phyloP scores from a whole-genome alignment of 2,888 invertebrate genomes.

The Cynaeus angustus region DNA sequence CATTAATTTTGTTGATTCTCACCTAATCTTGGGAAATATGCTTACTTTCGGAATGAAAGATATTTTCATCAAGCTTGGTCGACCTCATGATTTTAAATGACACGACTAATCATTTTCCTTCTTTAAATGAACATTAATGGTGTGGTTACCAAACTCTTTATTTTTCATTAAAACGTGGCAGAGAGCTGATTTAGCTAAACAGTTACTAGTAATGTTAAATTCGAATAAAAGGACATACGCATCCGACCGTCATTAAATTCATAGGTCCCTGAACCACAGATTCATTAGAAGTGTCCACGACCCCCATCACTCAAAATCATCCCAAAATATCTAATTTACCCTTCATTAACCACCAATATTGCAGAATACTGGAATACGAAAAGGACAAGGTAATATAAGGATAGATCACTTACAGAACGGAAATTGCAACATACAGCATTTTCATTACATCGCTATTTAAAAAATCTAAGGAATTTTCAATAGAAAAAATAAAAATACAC shows the following conservation, averaged over 20 bases:
- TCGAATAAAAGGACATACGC: conserved; percentile 36
- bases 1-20: no score
- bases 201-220: conserved; percentile 14
- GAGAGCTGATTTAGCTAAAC: conserved; percentile 31
- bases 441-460: not conserved
- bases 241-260: conserved; percentile 55
- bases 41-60: no score
- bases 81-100: not conserved
- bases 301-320: conserved; percentile 58
- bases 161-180: conserved; percentile 30
- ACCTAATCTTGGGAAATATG: no score
- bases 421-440: conserved; percentile 19
- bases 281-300: conserved; percentile 56
- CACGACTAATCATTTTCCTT: not conserved
- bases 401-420: conserved; percentile 29
- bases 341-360: conserved; percentile 56
- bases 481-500: not conserved
- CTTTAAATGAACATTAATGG: conserved; percentile 14
- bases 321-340: conserved; percentile 56
- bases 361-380: conserved; percentile 33
- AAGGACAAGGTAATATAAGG: conserved; percentile 27
- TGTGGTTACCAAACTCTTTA: conserved; percentile 10
- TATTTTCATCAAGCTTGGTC: no score
- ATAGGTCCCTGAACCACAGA: conserved; percentile 56
- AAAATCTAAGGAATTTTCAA: conserved; percentile 11